phyloP scores from a whole-genome alignment of 1,140 invertebrate species.

The Ephestia elutella region DNA sequence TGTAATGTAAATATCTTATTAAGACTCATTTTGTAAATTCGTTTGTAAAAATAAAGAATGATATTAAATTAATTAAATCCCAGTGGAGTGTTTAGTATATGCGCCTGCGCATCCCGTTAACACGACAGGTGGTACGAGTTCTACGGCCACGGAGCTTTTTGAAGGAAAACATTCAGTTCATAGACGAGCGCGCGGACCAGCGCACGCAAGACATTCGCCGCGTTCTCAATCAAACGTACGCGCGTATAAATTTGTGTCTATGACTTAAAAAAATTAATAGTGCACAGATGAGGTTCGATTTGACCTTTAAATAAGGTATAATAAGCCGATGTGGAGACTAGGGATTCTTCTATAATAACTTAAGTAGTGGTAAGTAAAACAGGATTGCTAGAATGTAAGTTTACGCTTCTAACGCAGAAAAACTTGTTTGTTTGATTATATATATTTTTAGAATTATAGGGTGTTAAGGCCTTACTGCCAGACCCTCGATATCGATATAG shows the following conservation, averaged over 20 bases:
- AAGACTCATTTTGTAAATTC: no score
- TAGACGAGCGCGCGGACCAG: conserved; percentile 35
- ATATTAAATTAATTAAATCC: conserved; percentile 10
- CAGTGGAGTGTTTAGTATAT: background rate
- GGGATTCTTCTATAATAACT: conserved; percentile 21
- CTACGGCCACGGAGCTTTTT: conserved; percentile 24
- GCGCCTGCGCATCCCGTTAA: conserved; percentile 40
- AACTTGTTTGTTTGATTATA: conserved; percentile 14
- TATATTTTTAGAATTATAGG: background rate
- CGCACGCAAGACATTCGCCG: conserved; percentile 29
- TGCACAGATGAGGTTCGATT: conserved; percentile 18
- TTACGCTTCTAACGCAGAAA: conserved; percentile 16
- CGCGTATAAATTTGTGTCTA: conserved; percentile 35
- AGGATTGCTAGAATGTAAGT: conserved; percentile 24
- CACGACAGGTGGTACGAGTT: conserved; percentile 25
- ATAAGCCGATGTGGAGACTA: conserved; percentile 18
- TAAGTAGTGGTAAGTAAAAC: conserved; percentile 37
- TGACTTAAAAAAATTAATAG: conserved; percentile 22
- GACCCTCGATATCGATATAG: no score
- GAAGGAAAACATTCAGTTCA: conserved; percentile 48
- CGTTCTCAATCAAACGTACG: conserved; percentile 23
- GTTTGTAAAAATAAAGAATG: background rate
- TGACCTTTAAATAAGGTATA: conserved; percentile 5
- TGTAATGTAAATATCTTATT: no score
- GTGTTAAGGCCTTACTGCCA: no score